Evolutionary conservation across 2,888 invertebrate species (phyloP).

Genomic region (Ceriagrion tenellum): DNA sequence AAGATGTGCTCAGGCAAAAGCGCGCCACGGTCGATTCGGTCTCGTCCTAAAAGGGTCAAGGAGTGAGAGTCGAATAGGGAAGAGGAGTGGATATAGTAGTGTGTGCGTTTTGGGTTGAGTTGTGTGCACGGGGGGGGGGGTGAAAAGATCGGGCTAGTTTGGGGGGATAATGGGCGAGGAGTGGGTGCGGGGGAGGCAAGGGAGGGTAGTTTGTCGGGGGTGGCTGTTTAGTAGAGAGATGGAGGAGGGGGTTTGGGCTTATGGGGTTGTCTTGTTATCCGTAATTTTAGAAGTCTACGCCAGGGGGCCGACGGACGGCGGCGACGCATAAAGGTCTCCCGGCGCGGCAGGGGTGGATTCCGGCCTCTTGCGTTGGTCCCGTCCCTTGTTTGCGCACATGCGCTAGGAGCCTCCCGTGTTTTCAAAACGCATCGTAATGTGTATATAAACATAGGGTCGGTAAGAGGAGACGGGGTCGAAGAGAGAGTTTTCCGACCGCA

Average conservation of each 20-base stretch:
- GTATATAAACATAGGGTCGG: slow-evolving; percentile 46
- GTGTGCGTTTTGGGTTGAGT: neutral
- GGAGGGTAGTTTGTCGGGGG: neutral
- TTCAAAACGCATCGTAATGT: slow-evolving; percentile 63
- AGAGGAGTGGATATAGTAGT: too few species aligned
- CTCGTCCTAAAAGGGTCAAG: slow-evolving; percentile 50
- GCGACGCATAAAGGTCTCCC: neutral
- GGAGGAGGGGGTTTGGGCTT: neutral
- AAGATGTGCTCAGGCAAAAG: neutral
- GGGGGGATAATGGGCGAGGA: neutral
- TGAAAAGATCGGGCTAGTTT: neutral
- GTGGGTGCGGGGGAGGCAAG: neutral
- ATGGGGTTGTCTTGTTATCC: slow-evolving; percentile 55
- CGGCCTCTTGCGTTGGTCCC: neutral
- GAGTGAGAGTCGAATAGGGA: neutral
- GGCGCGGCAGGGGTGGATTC: neutral
- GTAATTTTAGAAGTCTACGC: slow-evolving; percentile 58
- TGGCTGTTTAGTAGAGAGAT: neutral
- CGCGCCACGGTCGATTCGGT: neutral
- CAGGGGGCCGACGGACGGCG: neutral
- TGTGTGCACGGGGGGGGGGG: neutral
- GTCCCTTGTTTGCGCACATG: slow-evolving; percentile 60
- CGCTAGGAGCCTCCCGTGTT: slow-evolving; percentile 52
- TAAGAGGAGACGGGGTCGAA: neutral
- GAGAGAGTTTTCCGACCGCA: slow-evolving; percentile 8